A percentile compares a stretch with the other conserved stretches of the same genome.
These are phyloP conservation scores for Atlantisia rogersi DNA, from an alignment of 2,113 vertebrate genomes.

Conservation along the genomic window DNA sequence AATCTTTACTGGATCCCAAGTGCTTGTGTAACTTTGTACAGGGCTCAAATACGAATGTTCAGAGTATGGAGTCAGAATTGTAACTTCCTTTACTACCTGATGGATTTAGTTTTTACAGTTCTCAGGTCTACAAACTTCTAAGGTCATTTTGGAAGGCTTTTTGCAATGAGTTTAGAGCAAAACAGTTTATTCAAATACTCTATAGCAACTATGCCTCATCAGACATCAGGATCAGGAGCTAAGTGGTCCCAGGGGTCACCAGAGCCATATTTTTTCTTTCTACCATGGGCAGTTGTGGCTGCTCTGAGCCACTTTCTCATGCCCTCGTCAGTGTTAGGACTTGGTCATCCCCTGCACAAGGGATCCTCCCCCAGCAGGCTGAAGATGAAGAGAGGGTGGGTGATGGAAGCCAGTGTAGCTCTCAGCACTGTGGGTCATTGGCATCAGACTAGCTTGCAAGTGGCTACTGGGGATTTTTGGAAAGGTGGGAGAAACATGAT, in stretches of 20 bases:
- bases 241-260: not conserved
- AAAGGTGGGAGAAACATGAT: not conserved
- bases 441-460: not conserved
- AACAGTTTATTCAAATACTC: not conserved
- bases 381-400: not conserved
- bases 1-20: not conserved
- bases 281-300: not conserved
- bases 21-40: not conserved
- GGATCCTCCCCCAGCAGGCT: not conserved
- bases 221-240: not conserved
- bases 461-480: not conserved
- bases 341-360: not conserved
- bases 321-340: rapidly evolving
- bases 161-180: not conserved
- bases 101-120: not conserved
- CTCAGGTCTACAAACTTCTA: not conserved
- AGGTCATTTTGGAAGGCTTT: not conserved
- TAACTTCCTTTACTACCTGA: not conserved
- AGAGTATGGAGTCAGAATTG: not conserved
- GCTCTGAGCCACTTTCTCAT: not conserved
- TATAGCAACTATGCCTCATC: not conserved
- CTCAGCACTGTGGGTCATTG: not conserved
- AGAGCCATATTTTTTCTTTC: not conserved
- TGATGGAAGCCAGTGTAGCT: not conserved
- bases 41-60: not conserved